A percentile compares a stretch with the other conserved stretches of the same genome.
These are phyloP conservation scores for Cecidostiba fungosa DNA, from an alignment of 2,888 invertebrate species.

Conservation along the genomic window DNA sequence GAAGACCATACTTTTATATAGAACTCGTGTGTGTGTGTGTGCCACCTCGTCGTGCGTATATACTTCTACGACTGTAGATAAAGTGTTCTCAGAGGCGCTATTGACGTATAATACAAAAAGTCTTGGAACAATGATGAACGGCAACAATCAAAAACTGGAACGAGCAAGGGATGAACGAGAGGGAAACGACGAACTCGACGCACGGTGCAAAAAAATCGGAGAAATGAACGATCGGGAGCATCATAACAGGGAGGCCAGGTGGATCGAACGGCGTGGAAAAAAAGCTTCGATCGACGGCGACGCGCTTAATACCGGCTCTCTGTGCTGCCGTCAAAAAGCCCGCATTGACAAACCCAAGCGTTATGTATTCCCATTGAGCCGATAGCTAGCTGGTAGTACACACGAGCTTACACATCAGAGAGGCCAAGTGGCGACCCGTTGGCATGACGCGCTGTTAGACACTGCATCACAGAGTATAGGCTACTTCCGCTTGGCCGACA, in stretches of 20 bases:
- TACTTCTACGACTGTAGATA: neutral
- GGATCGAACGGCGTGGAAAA: too few species aligned
- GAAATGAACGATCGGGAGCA: neutral
- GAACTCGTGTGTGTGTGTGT: too few species aligned
- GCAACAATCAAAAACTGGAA: neutral
- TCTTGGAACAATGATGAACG: neutral
- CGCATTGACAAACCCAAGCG: neutral
- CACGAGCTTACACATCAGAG: neutral
- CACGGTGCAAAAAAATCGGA: neutral
- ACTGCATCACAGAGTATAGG: neutral
- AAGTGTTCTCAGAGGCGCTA: neutral
- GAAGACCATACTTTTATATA: neutral
- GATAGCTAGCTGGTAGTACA: neutral
- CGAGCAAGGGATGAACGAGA: neutral
- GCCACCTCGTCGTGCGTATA: neutral
- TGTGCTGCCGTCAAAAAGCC: neutral
- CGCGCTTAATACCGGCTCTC: neutral
- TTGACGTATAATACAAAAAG: neutral
- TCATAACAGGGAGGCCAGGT: too few species aligned
- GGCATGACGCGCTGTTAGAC: conserved; percentile 5
- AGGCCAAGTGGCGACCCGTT: neutral
- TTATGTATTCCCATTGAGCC: neutral
- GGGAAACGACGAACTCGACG: neutral
- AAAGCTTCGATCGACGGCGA: neutral
- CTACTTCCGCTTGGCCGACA: conserved; percentile 47